Percentiles rank a stretch among this genome's conserved stretches.
These are phyloP conservation scores for Frankliniella intonsa DNA, from an alignment of 2,888 invertebrate genomes.

Conservation along the genomic window DNA sequence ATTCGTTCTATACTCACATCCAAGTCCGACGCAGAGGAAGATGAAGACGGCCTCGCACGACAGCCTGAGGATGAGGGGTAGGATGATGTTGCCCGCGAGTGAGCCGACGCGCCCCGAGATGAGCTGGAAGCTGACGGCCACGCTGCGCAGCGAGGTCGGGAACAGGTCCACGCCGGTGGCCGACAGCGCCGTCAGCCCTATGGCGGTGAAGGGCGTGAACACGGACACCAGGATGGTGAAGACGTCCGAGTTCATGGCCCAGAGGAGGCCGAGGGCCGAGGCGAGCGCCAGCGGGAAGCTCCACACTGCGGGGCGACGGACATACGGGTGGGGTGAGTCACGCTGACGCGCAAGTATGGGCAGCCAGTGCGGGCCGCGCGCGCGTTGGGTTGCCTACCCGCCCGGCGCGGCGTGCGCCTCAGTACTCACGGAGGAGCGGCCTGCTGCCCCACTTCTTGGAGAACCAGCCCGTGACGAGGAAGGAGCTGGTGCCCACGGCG, in stretches of 20 bases:
- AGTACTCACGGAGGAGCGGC: background rate
- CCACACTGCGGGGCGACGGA: background rate
- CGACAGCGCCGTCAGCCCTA: background rate
- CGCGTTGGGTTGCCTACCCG: background rate
- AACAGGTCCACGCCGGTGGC: background rate
- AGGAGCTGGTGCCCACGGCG: background rate
- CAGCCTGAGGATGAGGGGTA: background rate
- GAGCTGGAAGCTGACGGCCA: background rate
- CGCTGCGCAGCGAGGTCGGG: background rate
- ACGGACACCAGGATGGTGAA: background rate
- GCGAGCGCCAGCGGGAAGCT: background rate
- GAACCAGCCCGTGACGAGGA: background rate
- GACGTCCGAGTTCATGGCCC: background rate
- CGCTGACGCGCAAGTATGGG: background rate
- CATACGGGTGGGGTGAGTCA: background rate
- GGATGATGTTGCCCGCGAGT: background rate
- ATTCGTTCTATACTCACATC: no score
- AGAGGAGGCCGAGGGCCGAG: background rate
- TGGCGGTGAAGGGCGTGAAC: background rate
- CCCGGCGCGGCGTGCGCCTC: background rate
- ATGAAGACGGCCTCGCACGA: conserved; percentile 1
- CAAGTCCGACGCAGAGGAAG: background rate
- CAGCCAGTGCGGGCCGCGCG: background rate
- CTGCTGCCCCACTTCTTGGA: conserved; percentile 2
- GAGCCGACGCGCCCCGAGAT: background rate